phyloP scores from a whole-genome alignment of 1,140 invertebrate species.

The Dreissena rostriformis region DNA sequence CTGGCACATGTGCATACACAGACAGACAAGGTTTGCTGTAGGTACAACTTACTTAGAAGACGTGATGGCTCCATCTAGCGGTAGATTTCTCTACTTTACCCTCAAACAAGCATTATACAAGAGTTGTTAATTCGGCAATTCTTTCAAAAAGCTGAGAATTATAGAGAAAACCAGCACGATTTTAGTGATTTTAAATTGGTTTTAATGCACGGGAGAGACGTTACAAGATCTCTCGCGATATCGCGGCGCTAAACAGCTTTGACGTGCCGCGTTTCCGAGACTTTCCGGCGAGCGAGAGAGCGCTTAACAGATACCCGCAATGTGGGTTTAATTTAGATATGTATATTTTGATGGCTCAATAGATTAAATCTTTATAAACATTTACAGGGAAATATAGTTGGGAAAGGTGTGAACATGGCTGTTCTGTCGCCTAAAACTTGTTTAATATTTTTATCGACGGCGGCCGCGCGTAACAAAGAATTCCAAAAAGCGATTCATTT shows the following conservation, averaged over 20 bases:
- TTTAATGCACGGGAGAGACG: slow-evolving; percentile 28
- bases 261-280: slow-evolving; percentile 11
- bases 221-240: slow-evolving; percentile 30
- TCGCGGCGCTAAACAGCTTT: slow-evolving; percentile 50
- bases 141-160: slow-evolving; percentile 10
- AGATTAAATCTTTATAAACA: slow-evolving; percentile 57
- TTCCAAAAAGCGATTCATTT: neutral
- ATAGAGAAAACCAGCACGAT: slow-evolving; percentile 25
- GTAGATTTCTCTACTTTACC: neutral
- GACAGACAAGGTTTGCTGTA: too few relatives aligned
- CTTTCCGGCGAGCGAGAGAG: slow-evolving; percentile 32
- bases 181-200: slow-evolving; percentile 53
- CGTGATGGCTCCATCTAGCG: neutral
- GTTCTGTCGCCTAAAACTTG: slow-evolving; percentile 37
- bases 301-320: slow-evolving; percentile 36
- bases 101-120: slow-evolving; percentile 8
- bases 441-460: slow-evolving; percentile 47
- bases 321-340: slow-evolving; percentile 59
- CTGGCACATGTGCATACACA: too few relatives aligned
- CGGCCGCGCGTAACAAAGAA: neutral
- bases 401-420: slow-evolving; percentile 42
- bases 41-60: neutral
- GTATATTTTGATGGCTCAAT: slow-evolving; percentile 51
- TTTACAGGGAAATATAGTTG: slow-evolving; percentile 52
- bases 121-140: slow-evolving; percentile 10